Evolutionary conservation across 2,797 vertebrate species (phyloP).

Genomic region (Acipenser ruthenus): DNA sequence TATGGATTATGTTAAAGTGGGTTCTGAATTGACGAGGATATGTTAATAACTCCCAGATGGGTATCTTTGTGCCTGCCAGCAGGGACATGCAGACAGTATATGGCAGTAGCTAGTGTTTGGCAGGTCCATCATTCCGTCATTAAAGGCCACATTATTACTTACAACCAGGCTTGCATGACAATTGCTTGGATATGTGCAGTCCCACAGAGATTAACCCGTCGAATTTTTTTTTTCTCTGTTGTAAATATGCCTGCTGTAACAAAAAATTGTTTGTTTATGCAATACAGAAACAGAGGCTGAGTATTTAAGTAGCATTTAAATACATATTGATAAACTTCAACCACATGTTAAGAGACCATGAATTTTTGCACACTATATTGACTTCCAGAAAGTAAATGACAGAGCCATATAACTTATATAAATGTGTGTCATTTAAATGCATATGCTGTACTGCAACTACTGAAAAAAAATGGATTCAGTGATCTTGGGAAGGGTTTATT

Average conservation of each 20-base stretch:
- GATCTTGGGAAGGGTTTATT: too few species aligned
- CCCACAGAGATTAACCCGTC: conserved; percentile 57
- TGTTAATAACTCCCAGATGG: conserved; percentile 98
- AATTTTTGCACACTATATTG: too few species aligned
- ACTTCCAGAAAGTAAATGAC: too few species aligned
- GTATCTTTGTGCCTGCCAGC: conserved; percentile 73
- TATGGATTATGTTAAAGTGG: conserved; percentile 99
- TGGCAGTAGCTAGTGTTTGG: conserved; percentile 90
- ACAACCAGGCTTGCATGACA: conserved; percentile 95
- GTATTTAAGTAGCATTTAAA: too few species aligned
- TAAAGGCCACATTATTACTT: conserved; percentile 99
- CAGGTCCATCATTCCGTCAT: conserved; percentile 99
- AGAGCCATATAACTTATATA: too few species aligned
- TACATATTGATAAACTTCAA: too few species aligned
- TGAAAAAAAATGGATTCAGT: too few species aligned
- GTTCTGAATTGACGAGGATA: conserved; percentile 93
- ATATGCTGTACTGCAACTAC: too few species aligned
- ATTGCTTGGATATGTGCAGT: conserved; percentile 71
- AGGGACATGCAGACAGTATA: conserved; percentile 80
- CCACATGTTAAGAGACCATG: too few species aligned
- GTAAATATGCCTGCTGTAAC: not conserved
- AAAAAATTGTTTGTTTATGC: not conserved
- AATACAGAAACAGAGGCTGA: too few species aligned
- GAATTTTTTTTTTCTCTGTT: conserved; percentile 26
- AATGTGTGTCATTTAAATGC: too few species aligned